These are phyloP conservation scores for Mamestra configurata DNA, from an alignment of 1,140 invertebrate species.

Conservation along the genomic window DNA sequence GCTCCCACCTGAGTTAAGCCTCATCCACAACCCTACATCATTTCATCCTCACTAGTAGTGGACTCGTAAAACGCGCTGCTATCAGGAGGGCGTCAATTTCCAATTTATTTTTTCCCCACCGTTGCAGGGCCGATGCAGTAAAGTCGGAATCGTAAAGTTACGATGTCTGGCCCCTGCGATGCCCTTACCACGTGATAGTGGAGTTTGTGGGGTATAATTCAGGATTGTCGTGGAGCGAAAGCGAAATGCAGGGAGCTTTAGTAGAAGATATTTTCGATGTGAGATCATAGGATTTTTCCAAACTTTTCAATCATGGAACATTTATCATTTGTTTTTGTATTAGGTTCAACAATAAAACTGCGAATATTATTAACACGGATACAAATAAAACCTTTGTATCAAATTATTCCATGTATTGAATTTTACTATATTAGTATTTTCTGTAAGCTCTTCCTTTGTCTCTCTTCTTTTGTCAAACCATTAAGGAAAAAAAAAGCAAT, in stretches of 20 bases:
- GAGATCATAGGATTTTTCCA: neutral
- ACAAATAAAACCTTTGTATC: too few relatives aligned
- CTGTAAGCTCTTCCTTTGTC: too few relatives aligned
- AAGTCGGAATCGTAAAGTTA: slow-evolving; percentile 83
- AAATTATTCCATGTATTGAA: too few relatives aligned
- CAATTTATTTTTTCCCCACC: slow-evolving; percentile 86
- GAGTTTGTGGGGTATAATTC: slow-evolving; percentile 46
- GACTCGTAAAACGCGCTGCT: slow-evolving; percentile 68
- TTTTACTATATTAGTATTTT: too few relatives aligned
- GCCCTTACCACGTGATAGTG: slow-evolving; percentile 70
- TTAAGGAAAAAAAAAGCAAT: too few relatives aligned
- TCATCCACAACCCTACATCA: slow-evolving; percentile 33
- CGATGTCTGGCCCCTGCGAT: slow-evolving; percentile 74
- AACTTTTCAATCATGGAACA: too few relatives aligned
- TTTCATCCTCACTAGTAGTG: slow-evolving; percentile 51
- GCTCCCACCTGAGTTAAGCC: neutral
- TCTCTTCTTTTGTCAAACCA: too few relatives aligned
- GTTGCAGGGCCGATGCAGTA: slow-evolving; percentile 82
- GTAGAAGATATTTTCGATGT: neutral
- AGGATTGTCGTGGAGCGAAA: slow-evolving; percentile 17
- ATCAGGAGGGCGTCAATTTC: slow-evolving; percentile 78
- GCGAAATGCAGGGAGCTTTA: slow-evolving; percentile 8
- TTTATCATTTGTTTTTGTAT: too few relatives aligned
- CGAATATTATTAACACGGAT: too few relatives aligned
- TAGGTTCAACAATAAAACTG: too few relatives aligned